Base-by-base conservation (phyloP, 2,113 vertebrate genomes). In the Ammodytes marinus region DNA sequence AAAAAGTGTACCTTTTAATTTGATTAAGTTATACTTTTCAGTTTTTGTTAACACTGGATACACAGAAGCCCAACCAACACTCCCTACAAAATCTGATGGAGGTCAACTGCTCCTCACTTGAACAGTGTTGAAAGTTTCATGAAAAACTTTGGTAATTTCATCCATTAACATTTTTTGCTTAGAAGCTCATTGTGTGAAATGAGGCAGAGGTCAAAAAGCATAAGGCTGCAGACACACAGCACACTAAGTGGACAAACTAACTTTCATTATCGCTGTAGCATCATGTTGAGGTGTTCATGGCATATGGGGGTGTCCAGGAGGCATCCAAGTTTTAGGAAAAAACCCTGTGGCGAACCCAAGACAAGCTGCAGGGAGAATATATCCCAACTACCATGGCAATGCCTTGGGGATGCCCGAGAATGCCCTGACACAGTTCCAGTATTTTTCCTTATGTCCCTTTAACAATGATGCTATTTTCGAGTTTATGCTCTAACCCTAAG, bases 291-390 rank as follows among this genome's bases (percentile, higher is more conserved):
- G 17, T 49, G 50, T 46, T 27, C 71, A 49, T 45, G 57, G 66
- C 42, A 55, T 70, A 66, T 42, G 10, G 27, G 6, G 9, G 14
- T 35, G 35, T 43, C 43, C 2, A 0, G 19, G 55, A 64, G 75
- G 43, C 45, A 69, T 63, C 15, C 42, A 63, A 10, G 19, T 69
- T 74, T 75, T 45, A 53, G 58, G 70, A 65, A 27, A 27, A 27
- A 70, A 75, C 70, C 70, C 64, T 9, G 49, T 27, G 76, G 76
- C 15, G 0, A 39, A 63, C 37, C 75, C 2, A 27, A 27, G 47
- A 79, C 64, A 15, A 69, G 46, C 64, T 27, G 74, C 10, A 35
- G 69, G 64, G 69, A 40, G 50, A 61, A 64, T 58, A 54, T 61
- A 52, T 78, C 19, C 47, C 43, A 47, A 53, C 11, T 64, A 54